Evolutionary conservation across 2,113 vertebrate genomes (phyloP), one percentile per base, ranked within the genome.

Genomic region (Micromys minutus): DNA sequence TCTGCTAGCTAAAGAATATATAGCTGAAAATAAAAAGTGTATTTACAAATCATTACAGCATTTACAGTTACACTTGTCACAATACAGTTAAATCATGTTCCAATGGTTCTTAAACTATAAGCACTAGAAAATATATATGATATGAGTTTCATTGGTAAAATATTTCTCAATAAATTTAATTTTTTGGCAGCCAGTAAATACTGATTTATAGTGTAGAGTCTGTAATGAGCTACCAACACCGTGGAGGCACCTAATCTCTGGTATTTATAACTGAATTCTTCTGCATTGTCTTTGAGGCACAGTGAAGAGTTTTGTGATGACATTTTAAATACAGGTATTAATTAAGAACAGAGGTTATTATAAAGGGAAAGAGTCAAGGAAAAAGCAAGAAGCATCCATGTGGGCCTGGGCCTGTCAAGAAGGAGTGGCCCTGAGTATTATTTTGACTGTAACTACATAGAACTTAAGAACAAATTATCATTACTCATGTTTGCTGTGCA

Each of bases 171-270:
- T 94, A 57, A 57, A 59, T 96, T 84, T 55, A 77, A 76, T 96
- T 96, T 97, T 91, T 86, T 72, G 75, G 61, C 95, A 92, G 84
- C 59, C 31, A 81, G 47, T 97, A 95, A 96, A 97, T 96, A 92
- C 81, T 87, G n/a, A 92, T 97, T 96, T 96, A 92, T 88, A 93
- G 67, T 86, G 36, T 92, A 39, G 71, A 85, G 45, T 96, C 52
- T 90, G 22, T 96, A 95, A 96, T 96, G 74, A 97, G 65, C 59
- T 96, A 4, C 91, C 16, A 89, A 50, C 80, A 21, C 90, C 79
- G 93, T 87, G 59, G 81, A 97, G 97, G 96, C 95, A 75, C 79
- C 94, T 50, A 93, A 88, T 52, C 80, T 50, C 93, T 95, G 91
- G 94, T 97, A 96, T 79, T 89, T 74, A 75, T 72, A 93, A 95